phyloP scores from a whole-genome alignment of 2,888 invertebrate genomes.

The Pyralis farinalis region DNA sequence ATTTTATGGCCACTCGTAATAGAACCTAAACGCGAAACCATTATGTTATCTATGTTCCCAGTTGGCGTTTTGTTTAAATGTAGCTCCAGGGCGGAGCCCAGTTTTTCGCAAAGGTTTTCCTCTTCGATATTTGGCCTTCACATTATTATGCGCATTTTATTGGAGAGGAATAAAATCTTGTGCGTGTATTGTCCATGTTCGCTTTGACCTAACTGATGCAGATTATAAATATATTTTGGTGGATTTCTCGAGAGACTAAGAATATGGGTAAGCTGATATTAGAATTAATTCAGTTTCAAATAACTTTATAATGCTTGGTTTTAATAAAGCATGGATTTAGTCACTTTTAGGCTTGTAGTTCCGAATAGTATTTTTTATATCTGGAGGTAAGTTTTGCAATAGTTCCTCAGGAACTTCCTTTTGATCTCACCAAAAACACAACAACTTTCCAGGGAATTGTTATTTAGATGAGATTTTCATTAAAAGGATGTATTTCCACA shows the following conservation, averaged over 20 bases:
- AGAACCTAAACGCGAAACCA: conserved; percentile 11
- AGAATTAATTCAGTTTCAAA: too few relatives aligned
- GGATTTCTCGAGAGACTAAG: not conserved
- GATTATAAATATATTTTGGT: not conserved
- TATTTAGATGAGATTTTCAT: too few relatives aligned
- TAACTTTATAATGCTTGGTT: too few relatives aligned
- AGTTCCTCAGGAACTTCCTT: too few relatives aligned
- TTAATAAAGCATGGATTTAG: too few relatives aligned
- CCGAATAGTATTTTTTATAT: too few relatives aligned
- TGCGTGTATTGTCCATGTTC: conserved; percentile 3
- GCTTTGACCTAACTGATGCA: not conserved
- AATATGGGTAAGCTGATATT: not conserved
- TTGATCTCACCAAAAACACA: too few relatives aligned
- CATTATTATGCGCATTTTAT: conserved; percentile 17
- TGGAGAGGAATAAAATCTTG: conserved; percentile 5
- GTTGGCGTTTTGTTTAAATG: not conserved
- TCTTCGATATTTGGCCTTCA: conserved; percentile 10
- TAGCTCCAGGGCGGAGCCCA: not conserved
- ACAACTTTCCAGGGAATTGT: too few relatives aligned
- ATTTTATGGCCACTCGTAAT: conserved; percentile 25
- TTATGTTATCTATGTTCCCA: conserved; percentile 1
- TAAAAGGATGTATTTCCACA: too few relatives aligned
- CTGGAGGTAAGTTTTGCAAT: too few relatives aligned
- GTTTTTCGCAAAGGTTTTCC: conserved; percentile 6
- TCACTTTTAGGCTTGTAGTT: too few relatives aligned